These are phyloP conservation scores for Alligator mississippiensis DNA, from an alignment of 2,113 vertebrate species.

Conservation along the genomic window DNA sequence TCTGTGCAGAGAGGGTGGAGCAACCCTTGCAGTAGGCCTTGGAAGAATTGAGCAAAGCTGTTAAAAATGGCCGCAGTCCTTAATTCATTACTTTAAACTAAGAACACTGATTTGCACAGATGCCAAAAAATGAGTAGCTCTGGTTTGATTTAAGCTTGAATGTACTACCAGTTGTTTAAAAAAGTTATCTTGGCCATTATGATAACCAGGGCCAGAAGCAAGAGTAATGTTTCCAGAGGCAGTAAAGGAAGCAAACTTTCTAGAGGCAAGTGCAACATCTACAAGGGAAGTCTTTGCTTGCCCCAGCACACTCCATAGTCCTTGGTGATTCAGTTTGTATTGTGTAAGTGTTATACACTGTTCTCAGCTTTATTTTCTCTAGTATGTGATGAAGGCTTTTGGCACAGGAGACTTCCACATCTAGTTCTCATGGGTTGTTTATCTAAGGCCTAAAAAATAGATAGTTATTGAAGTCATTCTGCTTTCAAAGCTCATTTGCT, in stretches of 20 bases:
- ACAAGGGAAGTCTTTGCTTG: neutral
- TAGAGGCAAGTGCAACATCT: neutral
- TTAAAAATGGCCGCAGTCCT: neutral
- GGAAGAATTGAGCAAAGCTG: neutral
- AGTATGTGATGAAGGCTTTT: neutral
- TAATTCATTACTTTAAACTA: neutral
- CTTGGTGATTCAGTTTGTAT: neutral
- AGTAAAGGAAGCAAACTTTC: neutral
- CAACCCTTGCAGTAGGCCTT: neutral
- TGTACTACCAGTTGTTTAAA: neutral
- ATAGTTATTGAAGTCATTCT: neutral
- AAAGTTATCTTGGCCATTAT: neutral
- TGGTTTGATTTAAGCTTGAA: neutral
- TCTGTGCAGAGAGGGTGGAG: neutral
- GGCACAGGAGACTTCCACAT: neutral
- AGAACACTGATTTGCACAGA: neutral
- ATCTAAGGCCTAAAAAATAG: neutral
- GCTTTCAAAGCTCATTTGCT: neutral
- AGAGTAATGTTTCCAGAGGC: neutral
- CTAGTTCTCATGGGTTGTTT: neutral
- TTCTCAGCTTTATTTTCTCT: neutral
- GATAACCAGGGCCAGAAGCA: neutral
- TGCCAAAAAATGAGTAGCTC: neutral
- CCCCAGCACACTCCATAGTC: accelerated
- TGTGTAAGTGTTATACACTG: neutral